Evolutionary conservation across 1,140 invertebrate species (phyloP).

Genomic region (Lepidotrigona ventralis): DNA sequence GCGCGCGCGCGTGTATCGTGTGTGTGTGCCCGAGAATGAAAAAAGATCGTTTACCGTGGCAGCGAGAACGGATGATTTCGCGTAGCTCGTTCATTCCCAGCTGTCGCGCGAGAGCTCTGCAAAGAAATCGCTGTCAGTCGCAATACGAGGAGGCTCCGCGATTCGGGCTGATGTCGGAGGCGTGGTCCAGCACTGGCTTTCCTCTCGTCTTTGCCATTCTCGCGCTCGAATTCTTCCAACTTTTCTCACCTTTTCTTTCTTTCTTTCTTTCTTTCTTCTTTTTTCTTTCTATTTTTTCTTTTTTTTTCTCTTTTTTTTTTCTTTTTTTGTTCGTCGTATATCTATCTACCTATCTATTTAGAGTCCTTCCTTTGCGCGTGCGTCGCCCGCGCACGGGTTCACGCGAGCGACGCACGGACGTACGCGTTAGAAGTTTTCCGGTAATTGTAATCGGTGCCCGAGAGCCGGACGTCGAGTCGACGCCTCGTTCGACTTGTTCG

Average conservation of each 20-base stretch:
- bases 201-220: conserved; percentile 72
- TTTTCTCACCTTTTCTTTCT: conserved; percentile 15
- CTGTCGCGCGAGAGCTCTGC: conserved; percentile 56
- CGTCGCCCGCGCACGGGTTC: not conserved
- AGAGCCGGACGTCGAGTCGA: conserved; percentile 60
- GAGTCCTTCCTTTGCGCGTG: conserved; percentile 7
- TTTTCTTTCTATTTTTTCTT: conserved; percentile 72
- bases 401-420: not conserved
- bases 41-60: conserved; percentile 11
- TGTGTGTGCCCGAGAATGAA: conserved; percentile 5
- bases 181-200: conserved; percentile 58
- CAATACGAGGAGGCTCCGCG: conserved; percentile 59
- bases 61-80: conserved; percentile 55
- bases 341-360: conserved; percentile 60
- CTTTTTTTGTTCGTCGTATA: conserved; percentile 53
- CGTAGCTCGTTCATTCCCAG: conserved; percentile 56
- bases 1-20: too few relatives aligned
- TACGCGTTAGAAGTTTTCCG: conserved; percentile 44
- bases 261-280: conserved; percentile 13
- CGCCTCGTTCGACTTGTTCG: conserved; percentile 32
- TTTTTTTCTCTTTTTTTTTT: conserved; percentile 22
- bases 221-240: conserved; percentile 73
- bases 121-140: conserved; percentile 52
- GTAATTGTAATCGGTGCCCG: conserved; percentile 26
- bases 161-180: conserved; percentile 50